Conservation (phyloP, 2,113 vertebrate species). For the Varanus komodoensis region DNA sequence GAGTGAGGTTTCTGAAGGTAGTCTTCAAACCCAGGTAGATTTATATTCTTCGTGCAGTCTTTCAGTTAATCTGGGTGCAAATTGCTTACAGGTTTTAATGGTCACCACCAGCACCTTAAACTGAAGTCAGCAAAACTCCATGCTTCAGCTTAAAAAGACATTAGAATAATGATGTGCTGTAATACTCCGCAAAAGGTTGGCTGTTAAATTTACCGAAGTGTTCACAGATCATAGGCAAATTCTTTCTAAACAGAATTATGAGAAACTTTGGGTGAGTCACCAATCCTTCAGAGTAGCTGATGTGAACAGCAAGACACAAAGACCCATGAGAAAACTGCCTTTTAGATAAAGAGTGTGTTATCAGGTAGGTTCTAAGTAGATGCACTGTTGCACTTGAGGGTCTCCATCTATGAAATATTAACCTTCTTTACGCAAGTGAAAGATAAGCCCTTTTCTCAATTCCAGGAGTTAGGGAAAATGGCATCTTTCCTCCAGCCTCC, state of each 20-base stretch:
- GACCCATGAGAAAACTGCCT: not conserved
- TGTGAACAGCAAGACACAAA: not conserved
- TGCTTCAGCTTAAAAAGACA: not conserved
- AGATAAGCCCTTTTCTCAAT: not conserved
- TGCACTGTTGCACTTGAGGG: not conserved
- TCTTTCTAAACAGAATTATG: not conserved
- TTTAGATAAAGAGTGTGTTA: not conserved
- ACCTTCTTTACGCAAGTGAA: not conserved
- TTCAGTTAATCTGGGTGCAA: not conserved
- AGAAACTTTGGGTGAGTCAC: not conserved
- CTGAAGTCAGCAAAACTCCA: not conserved
- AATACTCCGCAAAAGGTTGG: not conserved
- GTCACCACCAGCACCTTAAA: not conserved
- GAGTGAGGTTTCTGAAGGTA: too few species aligned
- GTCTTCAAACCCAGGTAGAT: too few species aligned
- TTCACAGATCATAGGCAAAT: not conserved
- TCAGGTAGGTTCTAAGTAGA: not conserved
- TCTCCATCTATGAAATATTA: not conserved
- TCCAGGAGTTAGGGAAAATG: not conserved
- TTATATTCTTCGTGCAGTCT: too few species aligned
- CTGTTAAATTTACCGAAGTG: not conserved
- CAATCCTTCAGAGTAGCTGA: not conserved
- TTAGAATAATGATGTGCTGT: slow-evolving; percentile 20
- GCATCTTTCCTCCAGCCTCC: not conserved
- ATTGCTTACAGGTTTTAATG: not conserved